Conservation (phyloP, 2,797 vertebrate genomes). For the Melanotaenia pygmaea region DNA sequence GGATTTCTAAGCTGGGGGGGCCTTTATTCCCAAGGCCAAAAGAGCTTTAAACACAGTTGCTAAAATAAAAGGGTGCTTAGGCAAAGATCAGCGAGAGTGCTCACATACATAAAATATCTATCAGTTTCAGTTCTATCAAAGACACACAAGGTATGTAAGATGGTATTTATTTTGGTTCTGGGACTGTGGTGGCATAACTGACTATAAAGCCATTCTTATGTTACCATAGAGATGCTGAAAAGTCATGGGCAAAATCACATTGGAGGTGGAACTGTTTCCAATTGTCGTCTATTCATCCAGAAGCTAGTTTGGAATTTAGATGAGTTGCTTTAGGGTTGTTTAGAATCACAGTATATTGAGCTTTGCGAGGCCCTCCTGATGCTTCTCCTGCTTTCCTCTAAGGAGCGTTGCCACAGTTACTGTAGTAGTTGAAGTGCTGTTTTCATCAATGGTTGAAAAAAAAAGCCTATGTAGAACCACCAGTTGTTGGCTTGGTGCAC, state of each 20-base stretch:
- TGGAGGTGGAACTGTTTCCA: conserved; percentile 73
- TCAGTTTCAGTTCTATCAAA: conserved; percentile 51
- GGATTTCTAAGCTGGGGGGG: conserved; percentile 50
- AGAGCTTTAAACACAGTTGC: conserved; percentile 58
- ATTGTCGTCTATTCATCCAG: conserved; percentile 74
- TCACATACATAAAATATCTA: conserved; percentile 59
- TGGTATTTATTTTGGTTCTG: conserved; percentile 53
- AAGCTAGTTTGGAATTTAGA: conserved; percentile 83
- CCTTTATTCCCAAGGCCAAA: conserved; percentile 47
- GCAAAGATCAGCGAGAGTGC: conserved; percentile 46
- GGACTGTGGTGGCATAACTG: conserved; percentile 37
- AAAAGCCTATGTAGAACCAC: conserved; percentile 44
- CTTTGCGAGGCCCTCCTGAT: conserved; percentile 57
- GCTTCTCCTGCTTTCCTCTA: conserved; percentile 60
- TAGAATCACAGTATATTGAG: conserved; percentile 78
- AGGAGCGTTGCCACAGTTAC: conserved; percentile 72
- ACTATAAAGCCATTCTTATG: conserved; percentile 60
- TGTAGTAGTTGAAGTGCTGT: conserved; percentile 63
- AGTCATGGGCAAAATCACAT: conserved; percentile 68
- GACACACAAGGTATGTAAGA: conserved; percentile 38
- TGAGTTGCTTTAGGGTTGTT: conserved; percentile 81
- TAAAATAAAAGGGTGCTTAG: conserved; percentile 61
- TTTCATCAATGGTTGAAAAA: conserved; percentile 62
- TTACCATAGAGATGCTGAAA: conserved; percentile 67
- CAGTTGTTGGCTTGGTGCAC: conserved; percentile 27